Conservation (phyloP, 2,797 vertebrate genomes). For the Decapterus maruadsi region DNA sequence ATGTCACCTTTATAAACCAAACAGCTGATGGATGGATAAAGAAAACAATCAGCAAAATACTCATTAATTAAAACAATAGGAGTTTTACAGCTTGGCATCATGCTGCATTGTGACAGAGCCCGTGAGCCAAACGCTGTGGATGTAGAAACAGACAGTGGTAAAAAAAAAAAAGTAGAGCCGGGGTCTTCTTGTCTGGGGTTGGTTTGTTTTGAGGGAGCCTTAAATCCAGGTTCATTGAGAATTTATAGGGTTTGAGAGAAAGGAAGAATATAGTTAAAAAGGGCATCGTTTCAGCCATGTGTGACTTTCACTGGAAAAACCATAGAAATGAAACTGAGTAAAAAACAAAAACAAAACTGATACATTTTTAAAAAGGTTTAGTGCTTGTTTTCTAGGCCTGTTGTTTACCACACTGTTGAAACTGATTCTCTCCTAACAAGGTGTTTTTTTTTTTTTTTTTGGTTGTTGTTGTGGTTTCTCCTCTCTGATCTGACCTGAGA, state of each 20-base stretch:
- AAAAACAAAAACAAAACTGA: not conserved
- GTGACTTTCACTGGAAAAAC: not conserved
- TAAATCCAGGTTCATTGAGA: not conserved
- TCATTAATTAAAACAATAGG: too few species aligned
- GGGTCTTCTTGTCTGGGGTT: not conserved
- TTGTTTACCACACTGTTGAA: not conserved
- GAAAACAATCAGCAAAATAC: too few species aligned
- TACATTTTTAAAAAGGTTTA: not conserved
- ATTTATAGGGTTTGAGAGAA: not conserved
- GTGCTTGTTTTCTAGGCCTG: not conserved
- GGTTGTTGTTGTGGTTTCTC: not conserved
- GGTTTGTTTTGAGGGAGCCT: not conserved
- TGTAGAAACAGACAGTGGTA: constrained; percentile 11
- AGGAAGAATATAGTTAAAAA: constrained; percentile 1
- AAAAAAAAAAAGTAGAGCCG: not conserved
- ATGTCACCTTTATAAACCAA: not conserved
- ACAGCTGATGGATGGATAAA: too few species aligned
- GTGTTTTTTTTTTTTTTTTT: not conserved
- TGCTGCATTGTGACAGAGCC: not conserved
- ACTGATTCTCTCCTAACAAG: not conserved
- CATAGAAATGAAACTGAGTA: not conserved
- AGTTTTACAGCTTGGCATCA: not conserved
- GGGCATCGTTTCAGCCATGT: not conserved
- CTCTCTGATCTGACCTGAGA: not conserved
- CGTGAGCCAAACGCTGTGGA: not conserved